Conservation (phyloP, 2,113 vertebrate species). For the Rhombomys opimus region DNA sequence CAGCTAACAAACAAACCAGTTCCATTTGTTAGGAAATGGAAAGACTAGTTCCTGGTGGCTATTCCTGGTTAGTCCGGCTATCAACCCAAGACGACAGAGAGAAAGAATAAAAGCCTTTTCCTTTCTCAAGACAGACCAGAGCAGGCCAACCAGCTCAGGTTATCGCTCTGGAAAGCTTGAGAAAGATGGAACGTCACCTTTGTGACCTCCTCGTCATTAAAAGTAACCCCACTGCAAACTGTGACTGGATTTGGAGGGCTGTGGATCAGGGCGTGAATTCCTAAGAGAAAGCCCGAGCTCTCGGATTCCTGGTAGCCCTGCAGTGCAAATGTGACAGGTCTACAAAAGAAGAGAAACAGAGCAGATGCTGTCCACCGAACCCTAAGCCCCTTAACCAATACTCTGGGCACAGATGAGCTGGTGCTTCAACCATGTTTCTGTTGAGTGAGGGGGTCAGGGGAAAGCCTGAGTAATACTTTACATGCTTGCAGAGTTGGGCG, state of each 20-base stretch:
- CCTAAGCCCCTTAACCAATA: neutral
- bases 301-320: neutral
- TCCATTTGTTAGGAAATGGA: neutral
- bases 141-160: neutral
- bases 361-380: neutral
- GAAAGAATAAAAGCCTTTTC: neutral
- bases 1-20: neutral
- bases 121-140: neutral
- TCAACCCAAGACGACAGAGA: neutral
- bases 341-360: neutral
- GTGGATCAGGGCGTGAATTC: neutral
- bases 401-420: neutral
- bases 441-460: neutral
- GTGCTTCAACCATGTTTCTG: neutral
- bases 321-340: neutral
- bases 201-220: neutral
- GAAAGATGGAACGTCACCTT: neutral
- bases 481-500: neutral
- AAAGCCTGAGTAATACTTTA: neutral
- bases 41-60: slow-evolving; percentile 1
- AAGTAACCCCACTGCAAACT: neutral
- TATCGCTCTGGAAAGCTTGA: neutral
- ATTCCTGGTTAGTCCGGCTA: neutral
- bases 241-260: neutral
- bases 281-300: neutral